Conservation (phyloP, 2,797 vertebrate species). For the Euphonia xanthogaster region DNA sequence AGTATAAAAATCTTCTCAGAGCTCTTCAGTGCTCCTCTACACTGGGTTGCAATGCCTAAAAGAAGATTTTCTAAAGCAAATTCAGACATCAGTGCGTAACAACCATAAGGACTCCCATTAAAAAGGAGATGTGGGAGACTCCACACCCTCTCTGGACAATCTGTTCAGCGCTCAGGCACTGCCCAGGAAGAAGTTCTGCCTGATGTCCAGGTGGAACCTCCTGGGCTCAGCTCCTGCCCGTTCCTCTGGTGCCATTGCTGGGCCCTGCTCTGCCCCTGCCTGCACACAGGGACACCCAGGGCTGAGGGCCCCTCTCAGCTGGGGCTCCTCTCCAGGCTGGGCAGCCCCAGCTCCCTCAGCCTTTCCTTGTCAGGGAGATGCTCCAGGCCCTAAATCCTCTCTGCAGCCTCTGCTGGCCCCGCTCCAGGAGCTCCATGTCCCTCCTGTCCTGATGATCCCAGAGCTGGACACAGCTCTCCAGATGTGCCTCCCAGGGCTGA, state of each 20-base stretch:
- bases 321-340: no score
- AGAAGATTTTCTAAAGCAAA: not conserved
- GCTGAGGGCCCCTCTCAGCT: no score
- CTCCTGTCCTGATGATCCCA: not conserved
- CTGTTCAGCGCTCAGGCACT: fast-evolving
- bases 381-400: not conserved
- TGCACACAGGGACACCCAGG: no score
- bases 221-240: not conserved
- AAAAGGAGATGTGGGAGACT: not conserved
- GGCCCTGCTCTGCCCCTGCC: no score
- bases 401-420: fast-evolving
- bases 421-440: not conserved
- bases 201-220: not conserved
- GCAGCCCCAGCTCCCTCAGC: no score
- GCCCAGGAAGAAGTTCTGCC: not conserved
- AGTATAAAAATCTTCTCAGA: not conserved
- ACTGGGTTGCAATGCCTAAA: not conserved
- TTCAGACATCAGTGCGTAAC: not conserved
- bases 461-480: not conserved
- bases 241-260: no score
- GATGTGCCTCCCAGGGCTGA: not conserved
- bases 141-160: not conserved
- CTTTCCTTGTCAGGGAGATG: not conserved
- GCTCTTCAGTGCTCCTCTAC: not conserved
- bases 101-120: not conserved